Evolutionary conservation across 2,797 vertebrate species (phyloP).

Genomic region (Falco biarmicus): DNA sequence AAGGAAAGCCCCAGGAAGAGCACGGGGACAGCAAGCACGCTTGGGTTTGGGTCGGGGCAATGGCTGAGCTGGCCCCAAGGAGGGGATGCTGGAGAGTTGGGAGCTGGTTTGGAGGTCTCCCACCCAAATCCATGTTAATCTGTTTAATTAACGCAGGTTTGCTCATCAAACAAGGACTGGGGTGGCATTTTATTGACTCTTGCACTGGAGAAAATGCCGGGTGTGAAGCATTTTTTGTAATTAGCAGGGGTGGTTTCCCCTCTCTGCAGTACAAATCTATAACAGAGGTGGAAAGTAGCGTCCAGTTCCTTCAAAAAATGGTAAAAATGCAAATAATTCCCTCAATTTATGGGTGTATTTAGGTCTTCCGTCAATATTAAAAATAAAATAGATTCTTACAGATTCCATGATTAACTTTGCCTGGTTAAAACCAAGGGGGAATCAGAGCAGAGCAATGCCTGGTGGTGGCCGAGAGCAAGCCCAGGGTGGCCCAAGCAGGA

Average conservation of each 20-base stretch:
- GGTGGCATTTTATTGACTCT: not conserved
- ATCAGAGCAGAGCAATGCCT: not conserved
- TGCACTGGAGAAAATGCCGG: rapidly evolving
- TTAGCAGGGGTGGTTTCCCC: not conserved
- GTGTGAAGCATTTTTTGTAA: not conserved
- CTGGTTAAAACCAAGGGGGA: not conserved
- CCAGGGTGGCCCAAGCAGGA: not conserved
- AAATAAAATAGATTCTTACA: not conserved
- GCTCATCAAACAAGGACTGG: not conserved
- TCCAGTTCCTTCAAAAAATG: not conserved
- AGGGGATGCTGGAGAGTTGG: not conserved
- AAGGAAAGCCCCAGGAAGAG: not conserved
- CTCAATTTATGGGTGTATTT: rapidly evolving
- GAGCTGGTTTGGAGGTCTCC: not conserved
- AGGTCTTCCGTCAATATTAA: not conserved
- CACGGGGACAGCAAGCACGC: rapidly evolving
- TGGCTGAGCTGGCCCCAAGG: not conserved
- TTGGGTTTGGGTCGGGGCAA: not conserved
- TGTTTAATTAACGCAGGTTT: rapidly evolving
- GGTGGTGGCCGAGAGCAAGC: rapidly evolving
- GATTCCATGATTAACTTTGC: not conserved
- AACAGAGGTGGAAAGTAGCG: not conserved
- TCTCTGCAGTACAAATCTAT: rapidly evolving
- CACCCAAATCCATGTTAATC: not conserved
- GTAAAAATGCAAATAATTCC: not conserved